phyloP scores from a whole-genome alignment of 2,888 invertebrate genomes.

The Spodoptera exigua region DNA sequence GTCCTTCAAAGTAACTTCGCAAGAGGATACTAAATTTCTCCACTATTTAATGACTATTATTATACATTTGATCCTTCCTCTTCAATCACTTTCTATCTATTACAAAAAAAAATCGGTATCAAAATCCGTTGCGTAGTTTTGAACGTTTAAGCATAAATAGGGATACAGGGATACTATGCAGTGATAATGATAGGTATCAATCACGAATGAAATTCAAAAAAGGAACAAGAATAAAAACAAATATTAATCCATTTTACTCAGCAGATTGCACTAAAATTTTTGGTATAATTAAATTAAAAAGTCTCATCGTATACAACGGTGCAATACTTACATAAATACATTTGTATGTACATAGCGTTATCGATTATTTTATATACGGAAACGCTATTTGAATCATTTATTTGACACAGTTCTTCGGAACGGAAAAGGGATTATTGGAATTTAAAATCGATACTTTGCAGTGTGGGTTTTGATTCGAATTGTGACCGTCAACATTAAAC shows the following conservation, averaged over 20 bases:
- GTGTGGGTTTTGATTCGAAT: neutral
- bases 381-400: conserved; percentile 29
- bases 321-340: neutral
- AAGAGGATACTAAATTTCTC: too few species aligned
- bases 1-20: too few species aligned
- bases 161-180: too few species aligned
- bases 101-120: too few species aligned
- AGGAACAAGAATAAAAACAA: conserved; percentile 13
- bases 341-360: conserved; percentile 7
- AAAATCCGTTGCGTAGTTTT: too few species aligned
- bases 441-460: neutral
- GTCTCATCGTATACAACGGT: neutral
- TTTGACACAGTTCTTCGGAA: conserved; percentile 10
- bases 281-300: conserved; percentile 43
- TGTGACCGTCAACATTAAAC: too few species aligned
- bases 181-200: too few species aligned
- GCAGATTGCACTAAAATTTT: conserved; percentile 3
- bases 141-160: too few species aligned
- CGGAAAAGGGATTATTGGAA: neutral
- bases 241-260: conserved; percentile 11
- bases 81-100: too few species aligned
- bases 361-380: conserved; percentile 19
- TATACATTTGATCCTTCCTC: too few species aligned
- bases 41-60: too few species aligned
- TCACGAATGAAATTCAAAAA: neutral